Percentiles rank a stretch among this genome's conserved stretches.
Evolutionary conservation across 2,888 invertebrate genomes (phyloP).

Genomic region (Keiferia lycopersicella): DNA sequence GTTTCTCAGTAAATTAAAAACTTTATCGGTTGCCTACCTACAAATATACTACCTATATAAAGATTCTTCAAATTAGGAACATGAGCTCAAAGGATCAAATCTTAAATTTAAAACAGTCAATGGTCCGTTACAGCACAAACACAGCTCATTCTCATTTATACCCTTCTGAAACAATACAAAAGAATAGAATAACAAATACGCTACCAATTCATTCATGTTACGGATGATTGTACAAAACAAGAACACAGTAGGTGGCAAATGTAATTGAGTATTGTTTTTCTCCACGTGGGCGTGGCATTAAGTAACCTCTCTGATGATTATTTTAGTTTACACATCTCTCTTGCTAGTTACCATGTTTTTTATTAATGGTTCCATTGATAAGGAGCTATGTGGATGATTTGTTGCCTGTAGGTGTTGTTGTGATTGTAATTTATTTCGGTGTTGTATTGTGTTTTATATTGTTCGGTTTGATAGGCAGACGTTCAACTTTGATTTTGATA

Average conservation of each 20-base stretch:
- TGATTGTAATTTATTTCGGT: constrained; percentile 20
- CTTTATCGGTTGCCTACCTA: no score
- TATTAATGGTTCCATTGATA: constrained; percentile 53
- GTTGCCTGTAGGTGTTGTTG: constrained; percentile 34
- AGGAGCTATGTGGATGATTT: constrained; percentile 47
- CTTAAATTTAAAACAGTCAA: constrained; percentile 4
- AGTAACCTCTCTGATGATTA: constrained; percentile 38
- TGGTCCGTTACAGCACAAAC: constrained; percentile 22
- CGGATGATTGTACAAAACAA: constrained; percentile 39
- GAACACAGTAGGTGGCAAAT: constrained; percentile 62
- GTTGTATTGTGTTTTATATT: neutral
- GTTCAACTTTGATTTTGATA: neutral
- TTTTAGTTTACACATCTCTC: constrained; percentile 48
- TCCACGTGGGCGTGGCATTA: constrained; percentile 54
- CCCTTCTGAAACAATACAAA: constrained; percentile 22
- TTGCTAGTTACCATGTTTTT: constrained; percentile 40
- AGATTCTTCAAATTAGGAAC: neutral
- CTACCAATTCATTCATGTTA: constrained; percentile 31
- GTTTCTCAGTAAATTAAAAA: no score
- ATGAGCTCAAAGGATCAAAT: neutral
- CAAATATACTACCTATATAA: no score
- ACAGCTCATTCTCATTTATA: constrained; percentile 21
- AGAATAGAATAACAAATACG: constrained; percentile 33
- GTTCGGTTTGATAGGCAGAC: neutral
- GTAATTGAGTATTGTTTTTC: constrained; percentile 72